Conservation (phyloP, 2,113 vertebrate species). For the Copsychus sechellarum region DNA sequence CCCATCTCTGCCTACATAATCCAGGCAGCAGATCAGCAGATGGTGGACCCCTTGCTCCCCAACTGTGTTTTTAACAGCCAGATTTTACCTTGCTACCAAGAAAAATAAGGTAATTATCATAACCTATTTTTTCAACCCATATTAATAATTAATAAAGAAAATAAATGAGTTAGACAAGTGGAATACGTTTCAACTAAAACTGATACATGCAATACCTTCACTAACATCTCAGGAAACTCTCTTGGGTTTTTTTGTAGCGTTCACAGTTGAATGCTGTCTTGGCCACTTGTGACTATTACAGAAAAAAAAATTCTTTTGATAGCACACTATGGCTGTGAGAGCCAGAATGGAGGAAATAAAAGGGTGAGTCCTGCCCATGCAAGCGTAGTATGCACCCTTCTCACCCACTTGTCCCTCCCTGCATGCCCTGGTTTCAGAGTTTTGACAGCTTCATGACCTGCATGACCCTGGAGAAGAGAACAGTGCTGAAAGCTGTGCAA, state of each 20-base stretch:
- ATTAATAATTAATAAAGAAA: not conserved
- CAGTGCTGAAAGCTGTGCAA: not conserved
- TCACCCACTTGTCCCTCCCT: not conserved
- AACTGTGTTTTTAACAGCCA: not conserved
- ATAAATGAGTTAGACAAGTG: not conserved
- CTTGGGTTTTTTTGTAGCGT: not conserved
- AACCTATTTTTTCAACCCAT: not conserved
- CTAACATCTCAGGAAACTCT: not conserved
- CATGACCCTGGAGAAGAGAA: not conserved
- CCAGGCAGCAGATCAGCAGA: not conserved
- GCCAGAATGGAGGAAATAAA: not conserved
- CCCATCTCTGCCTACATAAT: not conserved
- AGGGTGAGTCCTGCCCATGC: accelerated
- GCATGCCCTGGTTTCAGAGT: not conserved
- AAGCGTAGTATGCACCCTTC: not conserved
- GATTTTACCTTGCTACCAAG: not conserved
- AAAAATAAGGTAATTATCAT: not conserved
- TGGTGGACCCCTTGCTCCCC: not conserved
- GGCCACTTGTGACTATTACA: not conserved
- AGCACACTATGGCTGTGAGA: not conserved
- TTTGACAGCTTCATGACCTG: not conserved
- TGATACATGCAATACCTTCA: not conserved
- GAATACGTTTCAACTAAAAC: not conserved
- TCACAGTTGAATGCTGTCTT: not conserved
- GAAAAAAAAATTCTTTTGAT: not conserved